Percentiles rank a stretch among this genome's conserved stretches.
These are phyloP conservation scores for Macrotus californicus DNA, from an alignment of 2,113 vertebrate genomes.

Conservation along the genomic window DNA sequence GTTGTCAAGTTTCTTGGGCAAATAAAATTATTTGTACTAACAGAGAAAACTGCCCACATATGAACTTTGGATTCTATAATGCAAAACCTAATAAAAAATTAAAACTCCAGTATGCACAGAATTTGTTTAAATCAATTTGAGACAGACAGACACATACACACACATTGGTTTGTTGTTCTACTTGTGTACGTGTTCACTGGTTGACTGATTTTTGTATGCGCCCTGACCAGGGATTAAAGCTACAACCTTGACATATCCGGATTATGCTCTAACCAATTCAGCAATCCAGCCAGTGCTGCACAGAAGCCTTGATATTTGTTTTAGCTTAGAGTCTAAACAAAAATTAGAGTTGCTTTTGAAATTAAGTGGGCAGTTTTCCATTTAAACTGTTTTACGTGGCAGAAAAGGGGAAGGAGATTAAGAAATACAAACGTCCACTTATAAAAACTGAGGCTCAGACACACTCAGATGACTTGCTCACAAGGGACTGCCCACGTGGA, in stretches of 20 bases:
- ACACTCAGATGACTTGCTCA: background rate
- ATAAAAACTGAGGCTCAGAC: background rate
- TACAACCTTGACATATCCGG: too few species aligned
- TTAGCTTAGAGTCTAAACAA: conserved; percentile 19
- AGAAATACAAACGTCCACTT: background rate
- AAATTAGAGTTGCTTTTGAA: conserved; percentile 3
- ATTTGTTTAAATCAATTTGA: background rate
- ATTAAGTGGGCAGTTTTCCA: background rate
- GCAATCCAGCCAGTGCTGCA: background rate
- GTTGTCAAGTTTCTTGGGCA: background rate
- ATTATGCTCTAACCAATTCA: too few species aligned
- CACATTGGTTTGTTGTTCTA: too few species aligned
- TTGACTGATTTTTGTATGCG: too few species aligned
- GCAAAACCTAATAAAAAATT: background rate
- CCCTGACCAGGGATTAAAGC: too few species aligned
- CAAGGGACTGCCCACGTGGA: background rate
- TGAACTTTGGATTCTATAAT: background rate
- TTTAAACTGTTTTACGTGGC: background rate
- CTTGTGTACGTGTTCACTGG: too few species aligned
- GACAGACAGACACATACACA: too few species aligned
- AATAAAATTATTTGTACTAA: conserved; percentile 25
- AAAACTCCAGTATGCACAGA: background rate
- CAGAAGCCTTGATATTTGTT: background rate
- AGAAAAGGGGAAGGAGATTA: background rate
- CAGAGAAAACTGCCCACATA: background rate